Base-by-base conservation (phyloP, 2,888 invertebrate genomes). In the Piscicola geometra region DNA sequence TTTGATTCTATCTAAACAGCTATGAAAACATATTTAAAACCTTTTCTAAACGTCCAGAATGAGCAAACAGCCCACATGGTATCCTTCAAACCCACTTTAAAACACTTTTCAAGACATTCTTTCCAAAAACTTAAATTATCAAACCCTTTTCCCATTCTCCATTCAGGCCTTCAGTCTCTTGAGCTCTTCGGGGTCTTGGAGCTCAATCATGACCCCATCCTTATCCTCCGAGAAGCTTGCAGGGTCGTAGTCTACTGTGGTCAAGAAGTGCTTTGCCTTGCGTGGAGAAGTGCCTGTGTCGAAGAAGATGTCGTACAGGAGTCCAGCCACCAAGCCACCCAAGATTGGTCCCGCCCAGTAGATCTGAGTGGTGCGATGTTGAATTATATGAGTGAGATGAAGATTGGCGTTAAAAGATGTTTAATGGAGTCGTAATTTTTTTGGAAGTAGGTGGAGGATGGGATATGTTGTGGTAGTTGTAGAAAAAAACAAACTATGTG, bases 311-410 rank as follows among this genome's bases (percentile, higher is more conserved):
- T 84, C 83, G 75, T 84, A 84, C 18, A 83, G 60, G 2, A 84
- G 77, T 5, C 81, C 83, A 1, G 83, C 83, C 1, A 81, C 73
- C 0, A 82, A 73, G 0, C 82, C 83, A 0, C 84, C 84, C 5
- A 81, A 66, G 2, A 83, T 52, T 1, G 83, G 83, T 0, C 83
- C 84, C 12, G 82, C 74, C 83, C 83, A 84, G 78, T 83, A 83
- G 0, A 84, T 81, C 84, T 83, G 41, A 15, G 41, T n/a, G n/a
- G n/a, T 9, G 21, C 50, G 50, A 21, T 47, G 50, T 9, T 47
- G 50, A 47, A 15, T 47, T 15, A 9, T 21, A 47, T 47, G 50
- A 47, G 9, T 47, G 50, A 21, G n/a, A n/a, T n/a, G n/a, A n/a
- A n/a, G n/a, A n/a, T n/a, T n/a, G n/a, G n/a, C n/a, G n/a, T n/a